Base-by-base conservation (phyloP, 1,140 invertebrate genomes). In the Cyclina sinensis region DNA sequence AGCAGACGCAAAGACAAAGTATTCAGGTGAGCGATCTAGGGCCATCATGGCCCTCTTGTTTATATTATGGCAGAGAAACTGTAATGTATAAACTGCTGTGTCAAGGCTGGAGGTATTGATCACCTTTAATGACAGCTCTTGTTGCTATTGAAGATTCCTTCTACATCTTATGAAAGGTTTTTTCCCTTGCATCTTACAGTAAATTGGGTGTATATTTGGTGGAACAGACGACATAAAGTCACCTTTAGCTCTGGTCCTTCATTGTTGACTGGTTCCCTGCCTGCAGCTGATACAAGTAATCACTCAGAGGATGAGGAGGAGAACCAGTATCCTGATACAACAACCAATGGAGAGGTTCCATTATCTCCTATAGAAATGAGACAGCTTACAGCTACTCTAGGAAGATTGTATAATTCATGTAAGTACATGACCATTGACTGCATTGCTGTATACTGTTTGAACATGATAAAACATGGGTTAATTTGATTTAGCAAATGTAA, bases 341-440 rank as follows among this genome's bases (percentile, higher is more conserved):
- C 73, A 0, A 84, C 82, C 48, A 81, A 74, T 68, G 79, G 85
- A 54, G 62, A 57, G 9, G 32, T 43, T 12, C 86, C 76, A 48
- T 74, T 92, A 82, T 89, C 91, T 9, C 30, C 90, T 3, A 65
- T 76, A 24, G 92, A 93, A 70, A 35, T 92, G 7, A 74, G 88
- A 37, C 80, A 91, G 59, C 57, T 93, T 39, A 62, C 89, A 24
- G 16, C 73, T 30, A 81, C 79, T 18, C 68, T 93, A n/a, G 80
- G 87, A 51, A 81, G 89, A 48, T 76, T 93, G 32, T 83, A 89
- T 78, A 30, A 89, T 39, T 89, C 92, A 62, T 86, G 92, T 92
- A 76, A 62, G 87, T 88, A 14, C 16, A 54, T n/a, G n/a, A n/a
- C n/a, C n/a, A n/a, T n/a, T n/a, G n/a, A n/a, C n/a, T n/a, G n/a